Base-by-base conservation (phyloP, 2,888 invertebrate species). In the Dryomyza anilis region DNA sequence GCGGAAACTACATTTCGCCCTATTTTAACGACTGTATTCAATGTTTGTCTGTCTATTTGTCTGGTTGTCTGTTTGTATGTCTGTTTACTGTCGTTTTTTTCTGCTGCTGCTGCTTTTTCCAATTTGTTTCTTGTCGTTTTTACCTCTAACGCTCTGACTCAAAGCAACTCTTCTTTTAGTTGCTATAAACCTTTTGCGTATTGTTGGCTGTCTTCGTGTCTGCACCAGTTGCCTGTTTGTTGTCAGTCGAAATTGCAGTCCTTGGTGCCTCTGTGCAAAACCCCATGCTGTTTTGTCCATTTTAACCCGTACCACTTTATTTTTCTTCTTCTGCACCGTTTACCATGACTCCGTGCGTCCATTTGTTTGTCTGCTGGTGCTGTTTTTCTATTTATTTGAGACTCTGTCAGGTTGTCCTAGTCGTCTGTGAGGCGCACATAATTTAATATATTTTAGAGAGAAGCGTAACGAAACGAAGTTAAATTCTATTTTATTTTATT, bases 401-500 rank as follows among this genome's bases (percentile, higher is more conserved):
- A 33, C 30, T 43, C 59, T 46, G 60, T 53, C 60, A 27, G 59
- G 59, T 53, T 43, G 45, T 52, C n/a, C 61, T 27, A 43, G 63
- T 63, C n/a, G n/a, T n/a, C 56, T 48, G 56, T 50, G 65, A 61
- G 39, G 65, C 61, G 61, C 39, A 65, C 60, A 65, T 65, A 65
- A 65, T 65, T 65, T 65, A 65, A 65, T 65, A 65, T 61, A 48
- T 65, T 65, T 65, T 61, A 55, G 56, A 57, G 61, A 65, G 61
- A 65, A 61, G 56, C 56, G 65, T 57, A 50, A 55, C 55, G 48
- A 56, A 56, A 48, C 61, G 63, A 36, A 56, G 48, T 56, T 46
- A 45, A 30, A 46, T 62, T 23, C 55, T 46, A 43, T 62, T 55
- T 63, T 30, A 30, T 23, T 57, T 57, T 29, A n/a, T n/a, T n/a